These are phyloP conservation scores for Rhizomys pruinosus DNA, from an alignment of 2,113 vertebrate species.

Conservation along the genomic window DNA sequence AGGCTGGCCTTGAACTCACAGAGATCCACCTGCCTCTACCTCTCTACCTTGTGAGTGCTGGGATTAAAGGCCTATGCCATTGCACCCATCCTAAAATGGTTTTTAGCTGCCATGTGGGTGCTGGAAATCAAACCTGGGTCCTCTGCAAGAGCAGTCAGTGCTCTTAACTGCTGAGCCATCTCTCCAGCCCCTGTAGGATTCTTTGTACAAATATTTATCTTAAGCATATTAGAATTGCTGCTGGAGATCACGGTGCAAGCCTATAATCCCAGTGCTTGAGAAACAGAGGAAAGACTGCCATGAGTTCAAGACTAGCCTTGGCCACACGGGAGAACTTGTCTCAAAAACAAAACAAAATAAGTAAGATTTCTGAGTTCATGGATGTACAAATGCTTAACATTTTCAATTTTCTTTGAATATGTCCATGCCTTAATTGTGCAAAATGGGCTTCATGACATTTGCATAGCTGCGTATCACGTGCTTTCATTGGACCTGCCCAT, in stretches of 20 bases:
- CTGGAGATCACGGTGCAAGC: background rate
- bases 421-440: background rate
- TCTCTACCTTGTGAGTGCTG: too few relatives aligned
- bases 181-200: too few relatives aligned
- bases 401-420: background rate
- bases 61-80: too few relatives aligned
- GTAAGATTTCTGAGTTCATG: background rate
- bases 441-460: background rate
- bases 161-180: too few relatives aligned
- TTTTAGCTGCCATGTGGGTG: too few relatives aligned
- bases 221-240: background rate
- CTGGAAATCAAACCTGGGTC: too few relatives aligned
- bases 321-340: background rate
- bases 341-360: background rate
- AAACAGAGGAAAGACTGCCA: background rate
- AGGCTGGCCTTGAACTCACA: too few relatives aligned
- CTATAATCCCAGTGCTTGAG: background rate
- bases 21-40: too few relatives aligned
- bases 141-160: too few relatives aligned
- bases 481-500: too few relatives aligned
- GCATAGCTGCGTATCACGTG: too few relatives aligned
- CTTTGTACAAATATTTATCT: background rate
- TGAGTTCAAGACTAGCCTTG: background rate
- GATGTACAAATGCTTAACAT: background rate
- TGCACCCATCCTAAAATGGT: too few relatives aligned